Base-by-base conservation (phyloP, 2,797 vertebrate species). In the Chaenodraco wilsoni region DNA sequence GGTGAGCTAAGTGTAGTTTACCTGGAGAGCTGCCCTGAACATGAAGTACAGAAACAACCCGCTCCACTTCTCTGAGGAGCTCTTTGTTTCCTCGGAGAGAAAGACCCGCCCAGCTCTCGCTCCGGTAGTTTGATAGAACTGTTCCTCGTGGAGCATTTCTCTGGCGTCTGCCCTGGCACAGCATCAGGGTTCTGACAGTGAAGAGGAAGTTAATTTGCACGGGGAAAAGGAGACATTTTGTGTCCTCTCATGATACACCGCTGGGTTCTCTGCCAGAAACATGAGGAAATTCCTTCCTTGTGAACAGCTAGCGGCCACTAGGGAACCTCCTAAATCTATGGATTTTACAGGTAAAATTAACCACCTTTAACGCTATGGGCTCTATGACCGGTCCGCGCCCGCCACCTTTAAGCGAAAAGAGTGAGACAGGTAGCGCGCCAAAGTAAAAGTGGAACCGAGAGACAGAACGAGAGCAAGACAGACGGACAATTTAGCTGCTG, bases 81-180 rank as follows among this genome's bases (percentile, higher is more conserved):
- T 43, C 50, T 19, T 71, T 51, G 51, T 68, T 81, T 59, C 33
- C 58, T 69, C 31, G 16, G 6, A 52, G 27, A 19, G 46, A 64
- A 41, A 1, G 1, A 37, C 33, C 33, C 33, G 33, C 33, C 33
- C 33, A 7, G 6, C 33, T 49, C 9, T 43, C 5, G 8, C 17
- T 48, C 41, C 41, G 31, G 41, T 41, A 1, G 17, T 0, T 7
- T 14, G n/a, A 50, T 51, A 4, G 10, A 14, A 5, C 40, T 17
- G 23, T 55, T 12, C 51, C 15, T 48, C 1, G 4, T 31, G 56
- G 40, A 19, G n/a, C 23, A 1, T 55, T 17, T 63, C 33, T 46
- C 59, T 46, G 41, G 3, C n/a, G 59, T 27, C 15, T 9, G 2
- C 40, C 15, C 49, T 64, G 60, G 37, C 44, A 41, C 40, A 10